Conservation (phyloP, 2,888 invertebrate genomes). For the Sisyra terminalis region DNA sequence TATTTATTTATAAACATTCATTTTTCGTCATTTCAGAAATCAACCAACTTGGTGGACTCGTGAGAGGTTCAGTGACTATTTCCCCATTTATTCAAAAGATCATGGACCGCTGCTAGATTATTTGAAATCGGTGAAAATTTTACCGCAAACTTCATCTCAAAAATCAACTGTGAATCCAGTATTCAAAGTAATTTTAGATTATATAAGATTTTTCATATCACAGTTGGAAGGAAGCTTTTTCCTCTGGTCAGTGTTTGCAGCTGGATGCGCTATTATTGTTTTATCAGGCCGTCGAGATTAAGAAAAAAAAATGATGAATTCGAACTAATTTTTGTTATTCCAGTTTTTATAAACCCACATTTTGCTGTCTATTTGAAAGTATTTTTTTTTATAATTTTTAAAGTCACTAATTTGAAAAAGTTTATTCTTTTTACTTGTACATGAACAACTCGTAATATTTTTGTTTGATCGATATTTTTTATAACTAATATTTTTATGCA, state of each 20-base stretch:
- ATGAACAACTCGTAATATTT: too few species aligned
- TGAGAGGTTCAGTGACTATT: conserved; percentile 36
- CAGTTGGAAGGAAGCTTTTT: conserved; percentile 35
- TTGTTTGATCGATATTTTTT: too few species aligned
- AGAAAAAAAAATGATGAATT: background rate
- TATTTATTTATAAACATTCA: background rate
- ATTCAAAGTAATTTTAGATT: conserved; percentile 30
- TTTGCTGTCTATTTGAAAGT: background rate
- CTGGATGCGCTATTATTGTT: conserved; percentile 36
- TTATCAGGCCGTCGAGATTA: conserved; percentile 17
- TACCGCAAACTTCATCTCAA: conserved; percentile 24
- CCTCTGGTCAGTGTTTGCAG: conserved; percentile 36
- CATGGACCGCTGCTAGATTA: conserved; percentile 39
- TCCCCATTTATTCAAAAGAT: conserved; percentile 39
- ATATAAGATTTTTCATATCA: conserved; percentile 26
- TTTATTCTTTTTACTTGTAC: too few species aligned
- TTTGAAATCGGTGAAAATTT: conserved; percentile 35
- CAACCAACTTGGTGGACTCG: conserved; percentile 37
- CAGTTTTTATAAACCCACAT: background rate
- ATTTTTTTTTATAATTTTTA: too few species aligned
- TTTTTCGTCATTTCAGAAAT: conserved; percentile 17
- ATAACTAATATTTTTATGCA: too few species aligned
- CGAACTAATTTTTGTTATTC: background rate
- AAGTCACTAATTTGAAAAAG: too few species aligned
- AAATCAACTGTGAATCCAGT: conserved; percentile 23